phyloP scores from a whole-genome alignment of 2,113 vertebrate species.

The Aphyosemion australe region DNA sequence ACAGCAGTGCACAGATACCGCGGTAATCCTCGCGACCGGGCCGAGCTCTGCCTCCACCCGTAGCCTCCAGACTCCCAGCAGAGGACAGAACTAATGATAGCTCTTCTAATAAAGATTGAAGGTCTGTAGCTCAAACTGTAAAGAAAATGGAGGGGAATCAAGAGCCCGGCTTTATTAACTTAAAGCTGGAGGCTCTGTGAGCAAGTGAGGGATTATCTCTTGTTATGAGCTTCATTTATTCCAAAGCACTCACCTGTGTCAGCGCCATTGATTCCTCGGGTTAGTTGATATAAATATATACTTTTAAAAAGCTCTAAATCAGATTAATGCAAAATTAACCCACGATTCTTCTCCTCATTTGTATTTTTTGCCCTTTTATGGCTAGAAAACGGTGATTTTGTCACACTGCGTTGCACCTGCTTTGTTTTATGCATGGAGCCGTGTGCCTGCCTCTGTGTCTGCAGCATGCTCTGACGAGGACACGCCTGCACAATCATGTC shows the following conservation, averaged over 20 bases:
- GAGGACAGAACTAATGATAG: conserved; percentile 61
- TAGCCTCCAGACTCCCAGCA: conserved; percentile 62
- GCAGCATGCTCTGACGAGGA: conserved; percentile 66
- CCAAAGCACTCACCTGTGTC: conserved; percentile 38
- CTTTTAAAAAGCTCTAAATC: conserved; percentile 5
- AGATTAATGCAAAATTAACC: conserved; percentile 41
- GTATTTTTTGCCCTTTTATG: not conserved
- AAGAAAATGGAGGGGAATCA: conserved; percentile 52
- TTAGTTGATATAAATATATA: not conserved
- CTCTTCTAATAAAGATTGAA: conserved; percentile 66
- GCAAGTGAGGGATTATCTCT: conserved; percentile 61
- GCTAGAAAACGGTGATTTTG: conserved; percentile 25
- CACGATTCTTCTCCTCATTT: conserved; percentile 11
- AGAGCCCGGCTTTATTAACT: conserved; percentile 53
- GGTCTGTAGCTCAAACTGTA: conserved; percentile 48
- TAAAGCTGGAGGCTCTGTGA: conserved; percentile 55
- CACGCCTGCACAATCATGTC: conserved; percentile 69
- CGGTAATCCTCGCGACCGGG: conserved; percentile 65
- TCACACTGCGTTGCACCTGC: conserved; percentile 55
- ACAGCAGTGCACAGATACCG: conserved; percentile 32
- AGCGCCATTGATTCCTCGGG: conserved; percentile 15
- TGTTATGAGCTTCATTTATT: conserved; percentile 60
- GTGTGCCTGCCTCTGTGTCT: conserved; percentile 45
- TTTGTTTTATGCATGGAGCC: conserved; percentile 51
- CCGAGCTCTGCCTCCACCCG: conserved; percentile 53